phyloP scores from a whole-genome alignment of 2,888 invertebrate genomes.

The Parnassius mnemosyne region DNA sequence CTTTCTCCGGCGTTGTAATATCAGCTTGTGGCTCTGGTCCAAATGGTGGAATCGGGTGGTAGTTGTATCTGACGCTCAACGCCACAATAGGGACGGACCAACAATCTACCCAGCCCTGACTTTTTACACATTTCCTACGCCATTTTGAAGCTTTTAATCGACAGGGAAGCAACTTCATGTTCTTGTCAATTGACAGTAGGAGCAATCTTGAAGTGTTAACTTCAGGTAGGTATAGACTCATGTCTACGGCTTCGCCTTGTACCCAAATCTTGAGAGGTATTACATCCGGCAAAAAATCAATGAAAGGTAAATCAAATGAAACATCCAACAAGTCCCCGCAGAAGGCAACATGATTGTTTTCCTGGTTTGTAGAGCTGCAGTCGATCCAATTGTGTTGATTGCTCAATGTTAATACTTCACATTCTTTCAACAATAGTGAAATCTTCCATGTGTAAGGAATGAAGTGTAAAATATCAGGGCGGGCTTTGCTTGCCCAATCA shows the following conservation, averaged over 20 bases:
- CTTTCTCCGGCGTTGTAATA: slow-evolving; percentile 96
- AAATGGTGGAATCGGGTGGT: slow-evolving; percentile 94
- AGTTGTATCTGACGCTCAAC: slow-evolving; percentile 93
- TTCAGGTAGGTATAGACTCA: slow-evolving; percentile 94
- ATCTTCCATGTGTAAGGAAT: slow-evolving; percentile 98
- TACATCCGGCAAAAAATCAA: slow-evolving; percentile 94
- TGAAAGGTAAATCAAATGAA: slow-evolving; percentile 96
- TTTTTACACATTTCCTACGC: slow-evolving; percentile 88
- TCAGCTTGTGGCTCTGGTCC: slow-evolving; percentile 94
- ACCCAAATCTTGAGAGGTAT: slow-evolving; percentile 95
- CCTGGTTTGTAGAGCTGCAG: slow-evolving; percentile 96
- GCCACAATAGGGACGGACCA: slow-evolving; percentile 98
- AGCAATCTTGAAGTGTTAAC: slow-evolving; percentile 93
- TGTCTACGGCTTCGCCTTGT: slow-evolving; percentile 96
- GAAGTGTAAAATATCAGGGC: slow-evolving; percentile 95
- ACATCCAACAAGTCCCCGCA: slow-evolving; percentile 96
- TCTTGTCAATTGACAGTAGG: slow-evolving; percentile 91
- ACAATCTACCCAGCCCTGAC: slow-evolving; percentile 95
- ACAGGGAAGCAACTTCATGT: slow-evolving; percentile 89
- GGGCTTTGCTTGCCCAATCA: slow-evolving; percentile 97
- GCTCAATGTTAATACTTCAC: slow-evolving; percentile 94
- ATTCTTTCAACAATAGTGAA: slow-evolving; percentile 93
- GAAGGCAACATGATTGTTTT: slow-evolving; percentile 96
- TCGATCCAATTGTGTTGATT: slow-evolving; percentile 99
- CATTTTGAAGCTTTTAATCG: slow-evolving; percentile 83